Evolutionary conservation across 2,888 invertebrate species (phyloP), one percentile per base, ranked within the genome.

Genomic region (Ichneumoninae sp.): DNA sequence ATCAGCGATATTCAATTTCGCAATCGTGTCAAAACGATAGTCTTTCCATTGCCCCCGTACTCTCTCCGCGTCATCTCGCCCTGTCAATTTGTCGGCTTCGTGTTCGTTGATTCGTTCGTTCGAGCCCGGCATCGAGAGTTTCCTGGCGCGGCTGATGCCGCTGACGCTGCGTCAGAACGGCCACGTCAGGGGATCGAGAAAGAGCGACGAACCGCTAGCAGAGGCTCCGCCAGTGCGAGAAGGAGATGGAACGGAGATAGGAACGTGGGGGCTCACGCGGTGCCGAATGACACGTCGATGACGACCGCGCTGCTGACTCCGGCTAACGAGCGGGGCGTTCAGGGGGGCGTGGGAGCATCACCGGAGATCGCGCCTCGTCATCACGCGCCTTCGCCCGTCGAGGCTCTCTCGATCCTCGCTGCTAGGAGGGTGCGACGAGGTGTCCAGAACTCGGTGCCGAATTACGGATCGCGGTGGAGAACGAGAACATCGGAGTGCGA

Each of bases 201-300:
- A 74, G 71, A 69, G 80, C 60, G 86, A 72, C 66, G 66, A 74
- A 40, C 54, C 57, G 66, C 30, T 62, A 33, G 69, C 70, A 62
- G 62, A 78, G 10, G 44, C 68, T 86, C 30, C 71, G 70, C 85
- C 85, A 85, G 84, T 79, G 57, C 71, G 86, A 86, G 87, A 87
- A 87, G 87, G 86, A 85, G 80, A 84, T 80, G 84, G 83, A 86
- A 16, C 13, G 44, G 83, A 87, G 80, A 83, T 80, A 81, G 82
- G 72, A 87, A 87, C 87, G 87, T 86, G 26, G 87, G 86, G 87
- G 86, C 88, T 88, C 86, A 80, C 78, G 85, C 90, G 88, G 90
- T 90, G 90, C 90, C 90, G 92, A 93, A 93, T 93, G 93, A 93
- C 93, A 93, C 91, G 91, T 92, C 93, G 93, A 93, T 93, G 93